Base-by-base conservation (phyloP, 35 echinoderm and acorn worm species). In the Lytechinus variegatus region DNA sequence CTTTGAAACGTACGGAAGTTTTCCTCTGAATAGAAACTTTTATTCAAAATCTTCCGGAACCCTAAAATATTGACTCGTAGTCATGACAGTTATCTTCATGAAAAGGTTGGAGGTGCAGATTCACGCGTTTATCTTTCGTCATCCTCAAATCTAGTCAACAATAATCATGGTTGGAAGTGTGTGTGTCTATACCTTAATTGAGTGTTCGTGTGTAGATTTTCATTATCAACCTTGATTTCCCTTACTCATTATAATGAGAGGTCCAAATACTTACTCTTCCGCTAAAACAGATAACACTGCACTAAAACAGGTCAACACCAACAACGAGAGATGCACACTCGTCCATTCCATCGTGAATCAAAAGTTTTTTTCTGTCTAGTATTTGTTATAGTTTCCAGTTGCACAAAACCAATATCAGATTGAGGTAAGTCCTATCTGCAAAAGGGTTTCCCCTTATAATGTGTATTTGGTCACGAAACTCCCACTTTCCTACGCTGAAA, bases 231-330 rank as follows among this genome's bases (percentile, higher is more conserved):
- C 61, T 71, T 58, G 13, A 13, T 58, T 58, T 16, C 61, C 61
- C 19, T 71, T 71, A 13, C 61, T 71, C 14, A 58, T 58, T 58
- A 13, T 58, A 58, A 58, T 79, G 66, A 79, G 19, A 79, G 21
- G 19, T 19, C 66, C 6, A 79, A 24, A 90, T 90, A 90, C 88
- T 90, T 54, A 90, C 88, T 54, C 88, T 19, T 90, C 88, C 13
- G 88, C 88, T 16, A 90, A 27, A 14, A 54, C 52, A 52, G 88
- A 90, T 90, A 90, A 14, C 29, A 90, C 28, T 52, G 88, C 11
- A 90, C 88, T 52, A 28, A 90, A 54, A 52, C 88, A 90, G 88
- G 88, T 90, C 88, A 90, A 14, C 88, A 90, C 4, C 28, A 90
- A 54, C 28, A 90, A 54, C 3, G 28, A 14, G 9, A 90, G 52